A percentile compares a stretch with the other conserved stretches of the same genome.
These are phyloP conservation scores for Tortrix viridana DNA, from an alignment of 2,888 invertebrate species.

Conservation along the genomic window DNA sequence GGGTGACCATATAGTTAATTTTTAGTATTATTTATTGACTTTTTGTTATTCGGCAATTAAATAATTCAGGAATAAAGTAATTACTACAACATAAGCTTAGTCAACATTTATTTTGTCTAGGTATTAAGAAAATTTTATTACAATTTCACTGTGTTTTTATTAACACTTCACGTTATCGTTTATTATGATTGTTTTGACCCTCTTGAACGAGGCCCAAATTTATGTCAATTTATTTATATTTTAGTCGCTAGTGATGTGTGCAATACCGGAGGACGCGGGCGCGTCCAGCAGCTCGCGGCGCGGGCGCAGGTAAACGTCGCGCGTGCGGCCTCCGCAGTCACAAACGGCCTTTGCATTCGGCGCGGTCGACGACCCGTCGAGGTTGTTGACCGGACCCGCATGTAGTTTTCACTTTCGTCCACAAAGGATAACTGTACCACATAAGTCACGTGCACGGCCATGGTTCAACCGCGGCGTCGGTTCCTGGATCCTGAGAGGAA, in stretches of 20 bases:
- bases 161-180: background rate
- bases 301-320: conserved; percentile 72
- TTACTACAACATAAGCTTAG: too few species aligned
- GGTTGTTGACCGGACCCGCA: conserved; percentile 79
- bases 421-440: conserved; percentile 83
- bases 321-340: conserved; percentile 80
- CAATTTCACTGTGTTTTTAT: background rate
- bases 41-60: too few species aligned
- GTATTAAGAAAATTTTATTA: too few species aligned
- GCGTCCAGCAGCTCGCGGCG: conserved; percentile 59
- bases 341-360: conserved; percentile 84
- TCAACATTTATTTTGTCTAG: too few species aligned
- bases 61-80: too few species aligned
- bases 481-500: conserved; percentile 64
- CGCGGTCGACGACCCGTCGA: conserved; percentile 78
- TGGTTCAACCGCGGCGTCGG: conserved; percentile 53
- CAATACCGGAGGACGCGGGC: conserved; percentile 50
- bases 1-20: too few species aligned
- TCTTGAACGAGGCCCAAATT: too few species aligned
- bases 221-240: too few species aligned
- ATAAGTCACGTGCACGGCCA: conserved; percentile 73
- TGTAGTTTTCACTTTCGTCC: conserved; percentile 84
- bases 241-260: conserved; percentile 38
- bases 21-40: too few species aligned
- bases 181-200: too few species aligned